Conservation (phyloP, 2,113 vertebrate genomes). For the Hepsetus odoe region DNA sequence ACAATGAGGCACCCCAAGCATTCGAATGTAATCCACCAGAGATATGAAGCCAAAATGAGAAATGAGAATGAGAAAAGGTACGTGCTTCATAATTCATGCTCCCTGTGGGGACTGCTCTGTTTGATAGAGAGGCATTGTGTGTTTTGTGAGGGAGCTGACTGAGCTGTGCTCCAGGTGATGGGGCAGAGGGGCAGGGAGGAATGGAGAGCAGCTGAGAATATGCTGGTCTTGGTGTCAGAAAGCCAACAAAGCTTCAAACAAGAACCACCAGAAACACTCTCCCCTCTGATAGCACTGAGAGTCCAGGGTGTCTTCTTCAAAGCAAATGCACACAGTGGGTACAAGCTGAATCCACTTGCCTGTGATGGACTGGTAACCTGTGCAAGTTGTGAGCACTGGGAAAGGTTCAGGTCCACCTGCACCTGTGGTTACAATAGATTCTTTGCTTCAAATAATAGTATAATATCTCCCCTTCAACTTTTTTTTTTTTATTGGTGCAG, state of each 20-base stretch:
- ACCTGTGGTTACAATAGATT: no score
- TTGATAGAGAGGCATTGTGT: slow-evolving; percentile 21
- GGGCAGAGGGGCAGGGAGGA: neutral
- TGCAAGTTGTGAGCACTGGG: no score
- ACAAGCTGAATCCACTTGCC: neutral
- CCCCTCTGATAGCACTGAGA: neutral
- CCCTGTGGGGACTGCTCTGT: slow-evolving; percentile 34
- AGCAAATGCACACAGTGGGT: neutral
- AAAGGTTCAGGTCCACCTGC: no score
- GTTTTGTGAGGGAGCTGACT: slow-evolving; percentile 24
- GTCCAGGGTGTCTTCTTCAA: neutral
- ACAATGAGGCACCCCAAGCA: slow-evolving; percentile 2
- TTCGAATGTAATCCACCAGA: slow-evolving; percentile 28
- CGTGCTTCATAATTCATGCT: slow-evolving; percentile 49
- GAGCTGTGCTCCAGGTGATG: slow-evolving; percentile 15
- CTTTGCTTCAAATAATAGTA: no score
- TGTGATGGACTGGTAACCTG: neutral
- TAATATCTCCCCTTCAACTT: no score
- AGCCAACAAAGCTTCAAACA: slow-evolving; percentile 11
- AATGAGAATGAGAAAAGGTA: slow-evolving; percentile 14
- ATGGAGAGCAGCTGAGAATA: slow-evolving; percentile 6
- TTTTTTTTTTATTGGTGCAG: no score
- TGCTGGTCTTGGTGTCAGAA: slow-evolving; percentile 26
- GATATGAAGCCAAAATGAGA: slow-evolving; percentile 21
- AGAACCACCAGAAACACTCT: slow-evolving; percentile 10